Evolutionary conservation across 2,797 vertebrate species (phyloP).

Genomic region (Potorous gilbertii): DNA sequence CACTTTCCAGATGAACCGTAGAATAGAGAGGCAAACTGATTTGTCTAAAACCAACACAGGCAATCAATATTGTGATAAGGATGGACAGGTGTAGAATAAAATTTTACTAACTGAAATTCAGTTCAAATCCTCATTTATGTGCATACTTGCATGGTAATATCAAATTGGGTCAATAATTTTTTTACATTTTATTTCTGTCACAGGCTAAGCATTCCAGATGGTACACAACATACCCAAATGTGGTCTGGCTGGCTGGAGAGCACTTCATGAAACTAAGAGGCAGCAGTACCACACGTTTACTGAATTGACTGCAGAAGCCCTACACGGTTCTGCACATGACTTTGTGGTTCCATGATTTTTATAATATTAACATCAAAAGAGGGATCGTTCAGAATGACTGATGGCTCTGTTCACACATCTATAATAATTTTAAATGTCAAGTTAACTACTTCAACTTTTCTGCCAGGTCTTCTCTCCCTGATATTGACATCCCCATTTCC

Average conservation of each 20-base stretch:
- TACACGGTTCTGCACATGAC: conserved; percentile 35
- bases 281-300: neutral
- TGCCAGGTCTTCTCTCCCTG: neutral
- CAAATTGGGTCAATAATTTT: neutral
- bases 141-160: neutral
- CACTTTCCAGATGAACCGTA: neutral
- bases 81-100: neutral
- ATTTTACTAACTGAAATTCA: neutral
- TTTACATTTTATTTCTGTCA: neutral
- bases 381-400: neutral
- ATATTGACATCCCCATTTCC: neutral
- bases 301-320: neutral
- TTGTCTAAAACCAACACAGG: neutral
- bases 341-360: neutral
- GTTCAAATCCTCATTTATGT: neutral
- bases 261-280: neutral
- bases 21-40: neutral
- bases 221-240: neutral
- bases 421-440: neutral
- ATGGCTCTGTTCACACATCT: neutral
- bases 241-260: neutral
- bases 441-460: neutral
- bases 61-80: neutral
- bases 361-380: neutral
- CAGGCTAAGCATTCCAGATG: conserved; percentile 32